Percentiles rank a stretch among this genome's conserved stretches.
These are phyloP conservation scores for Mobula hypostoma DNA, from an alignment of 2,113 vertebrate species.

Conservation along the genomic window DNA sequence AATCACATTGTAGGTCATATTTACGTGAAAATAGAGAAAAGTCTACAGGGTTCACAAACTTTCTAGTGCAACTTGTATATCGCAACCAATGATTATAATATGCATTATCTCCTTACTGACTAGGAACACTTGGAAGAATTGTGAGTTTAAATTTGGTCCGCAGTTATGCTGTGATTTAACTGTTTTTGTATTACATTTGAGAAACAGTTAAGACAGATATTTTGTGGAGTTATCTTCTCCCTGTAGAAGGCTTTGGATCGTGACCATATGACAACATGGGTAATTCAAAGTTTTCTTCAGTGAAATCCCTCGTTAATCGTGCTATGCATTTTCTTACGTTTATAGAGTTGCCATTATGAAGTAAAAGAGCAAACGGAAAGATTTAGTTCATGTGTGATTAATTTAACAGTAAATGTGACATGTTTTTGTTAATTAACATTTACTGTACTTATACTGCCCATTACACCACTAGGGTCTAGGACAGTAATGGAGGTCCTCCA, in stretches of 20 bases:
- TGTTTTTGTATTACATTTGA: background rate
- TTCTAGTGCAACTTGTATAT: background rate
- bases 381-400: background rate
- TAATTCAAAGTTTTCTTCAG: background rate
- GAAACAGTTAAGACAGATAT: conserved; percentile 1
- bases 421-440: background rate
- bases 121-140: background rate
- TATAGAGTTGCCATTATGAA: background rate
- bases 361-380: background rate
- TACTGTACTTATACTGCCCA: background rate
- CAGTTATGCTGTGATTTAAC: background rate
- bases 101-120: background rate
- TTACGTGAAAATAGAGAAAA: too few relatives aligned
- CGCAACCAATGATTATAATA: background rate
- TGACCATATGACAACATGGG: background rate
- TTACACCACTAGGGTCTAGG: too few relatives aligned
- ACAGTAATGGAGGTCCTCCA: too few relatives aligned
- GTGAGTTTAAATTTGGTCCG: background rate
- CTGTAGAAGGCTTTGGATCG: background rate
- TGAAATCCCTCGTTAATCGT: background rate
- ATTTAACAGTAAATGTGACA: background rate
- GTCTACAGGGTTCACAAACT: too few relatives aligned
- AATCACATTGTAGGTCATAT: too few relatives aligned
- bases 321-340: background rate
- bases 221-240: background rate